Evolutionary conservation across 2,113 vertebrate species (phyloP).

Genomic region (Montifringilla adamsi): DNA sequence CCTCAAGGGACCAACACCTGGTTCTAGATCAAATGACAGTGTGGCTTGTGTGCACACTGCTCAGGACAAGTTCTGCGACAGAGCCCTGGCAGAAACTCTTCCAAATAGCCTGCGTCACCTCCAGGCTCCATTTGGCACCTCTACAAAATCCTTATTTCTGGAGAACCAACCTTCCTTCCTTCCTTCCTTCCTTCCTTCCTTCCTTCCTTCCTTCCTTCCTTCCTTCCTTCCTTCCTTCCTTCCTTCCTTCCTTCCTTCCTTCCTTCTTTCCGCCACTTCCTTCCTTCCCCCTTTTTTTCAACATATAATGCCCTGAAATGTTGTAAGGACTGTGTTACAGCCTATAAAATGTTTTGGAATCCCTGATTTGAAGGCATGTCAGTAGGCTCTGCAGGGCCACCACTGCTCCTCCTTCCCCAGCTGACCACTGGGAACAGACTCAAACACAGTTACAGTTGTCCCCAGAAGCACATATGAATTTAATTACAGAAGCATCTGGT

Average conservation of each 20-base stretch:
- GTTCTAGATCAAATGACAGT: background rate
- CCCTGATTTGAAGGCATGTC: background rate
- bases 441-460: accelerated
- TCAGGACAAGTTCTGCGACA: background rate
- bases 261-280: background rate
- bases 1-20: background rate
- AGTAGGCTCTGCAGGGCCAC: background rate
- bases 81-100: background rate
- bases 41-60: background rate
- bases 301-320: background rate
- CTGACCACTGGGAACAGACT: background rate
- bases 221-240: background rate
- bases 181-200: background rate
- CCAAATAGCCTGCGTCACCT: background rate
- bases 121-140: background rate
- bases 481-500: background rate
- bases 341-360: background rate
- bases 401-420: background rate
- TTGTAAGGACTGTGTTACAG: background rate
- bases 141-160: background rate
- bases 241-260: background rate
- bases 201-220: background rate
- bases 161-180: no score
- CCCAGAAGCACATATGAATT: background rate
- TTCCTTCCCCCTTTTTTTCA: no score